Conservation (phyloP, 1,140 invertebrate species). For the Listronotus oregonensis region DNA sequence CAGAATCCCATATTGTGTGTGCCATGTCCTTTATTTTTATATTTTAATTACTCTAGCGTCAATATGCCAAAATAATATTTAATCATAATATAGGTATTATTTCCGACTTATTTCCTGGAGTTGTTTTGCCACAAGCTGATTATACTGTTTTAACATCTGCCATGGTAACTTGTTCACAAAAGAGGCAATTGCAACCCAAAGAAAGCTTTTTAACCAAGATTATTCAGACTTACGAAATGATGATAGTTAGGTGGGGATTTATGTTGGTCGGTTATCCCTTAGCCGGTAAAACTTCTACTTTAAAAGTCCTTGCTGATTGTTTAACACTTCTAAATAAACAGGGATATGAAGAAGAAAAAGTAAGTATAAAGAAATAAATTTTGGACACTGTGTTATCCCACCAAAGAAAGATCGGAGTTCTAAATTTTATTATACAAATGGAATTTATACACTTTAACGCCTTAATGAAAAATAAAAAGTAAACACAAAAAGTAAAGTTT, state of each 20-base stretch:
- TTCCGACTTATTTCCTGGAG: conserved; percentile 87
- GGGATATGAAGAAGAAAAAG: conserved; percentile 30
- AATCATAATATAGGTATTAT: conserved; percentile 65
- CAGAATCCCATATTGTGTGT: no score
- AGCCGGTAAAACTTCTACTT: conserved; percentile 70
- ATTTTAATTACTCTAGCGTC: no score
- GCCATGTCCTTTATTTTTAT: no score
- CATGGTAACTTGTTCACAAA: conserved; percentile 59
- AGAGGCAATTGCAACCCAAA: conserved; percentile 75
- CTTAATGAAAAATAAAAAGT: no score
- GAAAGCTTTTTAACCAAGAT: conserved; percentile 74
- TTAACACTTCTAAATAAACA: conserved; percentile 67
- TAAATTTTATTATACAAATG: no score
- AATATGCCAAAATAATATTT: no score
- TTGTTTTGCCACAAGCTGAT: conserved; percentile 73
- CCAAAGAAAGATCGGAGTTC: no score
- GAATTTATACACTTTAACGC: no score
- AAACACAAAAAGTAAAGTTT: no score
- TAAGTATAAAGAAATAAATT: not conserved
- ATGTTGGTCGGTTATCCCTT: conserved; percentile 82
- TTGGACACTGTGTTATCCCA: no score
- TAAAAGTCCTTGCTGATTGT: conserved; percentile 71
- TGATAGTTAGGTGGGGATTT: conserved; percentile 84
- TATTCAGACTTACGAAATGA: conserved; percentile 79
- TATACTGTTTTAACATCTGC: conserved; percentile 69